phyloP scores from a whole-genome alignment of 2,797 vertebrate genomes.

The Yasuhikotakia modesta region DNA sequence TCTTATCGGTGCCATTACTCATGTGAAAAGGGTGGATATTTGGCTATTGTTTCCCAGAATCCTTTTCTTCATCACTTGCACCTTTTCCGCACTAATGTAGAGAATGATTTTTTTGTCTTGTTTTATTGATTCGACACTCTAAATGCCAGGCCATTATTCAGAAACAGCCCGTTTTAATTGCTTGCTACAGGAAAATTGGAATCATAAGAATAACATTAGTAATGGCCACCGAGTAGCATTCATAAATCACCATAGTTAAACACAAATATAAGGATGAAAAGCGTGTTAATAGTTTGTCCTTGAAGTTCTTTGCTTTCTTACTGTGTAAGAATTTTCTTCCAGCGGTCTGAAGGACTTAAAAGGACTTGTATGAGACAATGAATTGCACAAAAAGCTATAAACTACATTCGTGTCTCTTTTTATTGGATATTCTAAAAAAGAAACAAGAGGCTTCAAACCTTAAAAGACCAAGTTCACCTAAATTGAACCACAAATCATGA shows the following conservation, averaged over 20 bases:
- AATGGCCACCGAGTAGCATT: slow-evolving; percentile 32
- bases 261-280: slow-evolving; percentile 25
- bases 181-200: slow-evolving; percentile 48
- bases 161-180: slow-evolving; percentile 51
- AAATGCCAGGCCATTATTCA: slow-evolving; percentile 61
- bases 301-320: background rate
- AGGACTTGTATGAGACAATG: background rate
- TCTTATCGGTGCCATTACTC: slow-evolving; percentile 44
- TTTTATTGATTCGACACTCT: slow-evolving; percentile 58
- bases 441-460: background rate
- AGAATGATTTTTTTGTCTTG: slow-evolving; percentile 60
- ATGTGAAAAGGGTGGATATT: slow-evolving; percentile 49
- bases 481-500: slow-evolving; percentile 14
- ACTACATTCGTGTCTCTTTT: slow-evolving; percentile 6
- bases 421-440: slow-evolving; percentile 14
- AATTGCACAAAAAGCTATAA: slow-evolving; percentile 19
- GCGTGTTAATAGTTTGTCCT: slow-evolving; percentile 38
- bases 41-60: slow-evolving; percentile 41
- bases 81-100: slow-evolving; percentile 42
- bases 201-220: slow-evolving; percentile 58
- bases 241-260: slow-evolving; percentile 50
- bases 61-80: slow-evolving; percentile 47
- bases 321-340: background rate
- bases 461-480: slow-evolving; percentile 6
- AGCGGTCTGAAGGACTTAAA: background rate